Evolutionary conservation across 1,140 invertebrate species (phyloP), one percentile per base, ranked within the genome.

Genomic region (Amyelois transitella): DNA sequence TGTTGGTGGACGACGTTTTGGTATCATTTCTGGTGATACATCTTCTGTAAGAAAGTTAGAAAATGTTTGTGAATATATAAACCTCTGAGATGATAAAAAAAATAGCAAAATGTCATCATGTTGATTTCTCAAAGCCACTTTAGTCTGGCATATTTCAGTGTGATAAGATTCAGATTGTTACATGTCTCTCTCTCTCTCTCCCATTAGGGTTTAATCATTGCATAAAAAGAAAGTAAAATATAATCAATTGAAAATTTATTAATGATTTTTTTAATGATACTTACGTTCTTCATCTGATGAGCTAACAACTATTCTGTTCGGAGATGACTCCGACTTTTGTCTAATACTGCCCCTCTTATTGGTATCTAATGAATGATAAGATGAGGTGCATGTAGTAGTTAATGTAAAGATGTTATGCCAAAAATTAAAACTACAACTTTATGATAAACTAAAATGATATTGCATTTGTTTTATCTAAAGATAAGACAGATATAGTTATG

Each of bases 241-340:
- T 32, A 32, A 24, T 32, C 10, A 32, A 51, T 51, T 51, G 18
- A 6, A 25, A 1, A 14, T 18, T 21, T 21, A 3, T 24, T 3
- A 6, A n/a, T 24, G n/a, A n/a, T n/a, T n/a, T 32, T 32, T 10
- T 10, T n/a, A 14, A 38, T 38, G 32, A 38, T 14, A 38, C 32
- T 45, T 45, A 77, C 75, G 76, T 69, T 85, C 77, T 69, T 85
- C 76, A 58, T 81, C 78, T 22, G 79, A 79, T 43, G 79, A 82
- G 58, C 66, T 75, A 8, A 64, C 18, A 20, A 76, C 62, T 51
- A 71, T 21, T 57, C 73, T 73, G 20, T 67, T 76, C 19, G 28
- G 24, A 19, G 70, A 67, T n/a, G 51, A 44, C 12, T 64, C 51
- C 1, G 64, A 69, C 2, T 69, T 58, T 58, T 53, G 71, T 48